Base-by-base conservation (phyloP, 2,888 invertebrate genomes). In the Parnassius orleans region DNA sequence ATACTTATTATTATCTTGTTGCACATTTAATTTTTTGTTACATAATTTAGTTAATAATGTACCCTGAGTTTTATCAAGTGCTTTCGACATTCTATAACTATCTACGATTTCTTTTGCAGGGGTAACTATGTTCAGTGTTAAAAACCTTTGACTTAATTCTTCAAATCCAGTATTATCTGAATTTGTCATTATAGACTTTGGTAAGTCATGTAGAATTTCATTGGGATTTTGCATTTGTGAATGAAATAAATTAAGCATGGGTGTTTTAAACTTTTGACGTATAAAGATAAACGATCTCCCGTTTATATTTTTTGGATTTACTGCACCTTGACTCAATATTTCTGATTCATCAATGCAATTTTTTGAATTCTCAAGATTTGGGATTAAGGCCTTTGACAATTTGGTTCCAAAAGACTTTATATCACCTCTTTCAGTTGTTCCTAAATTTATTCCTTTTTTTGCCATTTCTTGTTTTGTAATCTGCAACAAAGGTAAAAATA, bases 211-310 rank as follows among this genome's bases (percentile, higher is more conserved):
- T 19, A 53, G 10, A 15, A 60, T 55, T 12, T 53, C 53, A 12
- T 60, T 50, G 9, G 60, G 60, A 60, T 57, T 57, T 19, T 53
- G 57, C 48, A 60, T 64, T 54, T 60, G 64, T 15, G 60, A 59
- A 44, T 60, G 60, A 54, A 60, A 60, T 41, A 64, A 53, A 51
- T 56, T 64, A 33, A 60, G 57, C 53, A 64, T 64, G 10, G 60
- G 60, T 24, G 48, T 77, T 63, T 68, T 83, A 65, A 70, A 78
- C 65, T 72, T 80, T 65, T 80, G 78, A 54, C 85, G 83, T 33
- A 86, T 74, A 54, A 74, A 83, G n/a, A 89, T 72, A 61, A 80
- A 84, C 24, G 90, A 83, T 68, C 88, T 77, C 72, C 83, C 81
- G 65, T 74, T 80, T 19, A 84, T 69, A 65, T 76, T 82, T 48